These are phyloP conservation scores for Riptortus pedestris DNA, from an alignment of 1,140 invertebrate genomes.

Conservation along the genomic window DNA sequence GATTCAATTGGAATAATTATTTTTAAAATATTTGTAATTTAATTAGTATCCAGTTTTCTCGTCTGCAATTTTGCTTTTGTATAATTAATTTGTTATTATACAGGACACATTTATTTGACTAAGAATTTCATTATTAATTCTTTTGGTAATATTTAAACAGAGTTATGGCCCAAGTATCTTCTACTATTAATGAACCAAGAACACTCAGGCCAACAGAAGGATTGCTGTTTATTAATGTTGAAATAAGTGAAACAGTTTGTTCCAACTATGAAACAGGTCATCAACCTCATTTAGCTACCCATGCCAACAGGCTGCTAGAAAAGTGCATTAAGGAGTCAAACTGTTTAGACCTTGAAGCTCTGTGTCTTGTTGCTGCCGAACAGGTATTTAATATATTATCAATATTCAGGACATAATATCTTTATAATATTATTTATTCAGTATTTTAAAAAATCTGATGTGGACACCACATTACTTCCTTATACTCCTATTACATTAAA, in stretches of 20 bases:
- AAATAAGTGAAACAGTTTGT: conserved; percentile 71
- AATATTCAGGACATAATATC: conserved; percentile 30
- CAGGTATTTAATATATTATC: conserved; percentile 66
- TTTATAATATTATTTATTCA: conserved; percentile 23
- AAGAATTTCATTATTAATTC: too few species aligned
- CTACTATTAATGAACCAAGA: conserved; percentile 75
- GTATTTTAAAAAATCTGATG: conserved; percentile 16
- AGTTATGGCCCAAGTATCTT: conserved; percentile 74
- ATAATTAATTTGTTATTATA: too few species aligned
- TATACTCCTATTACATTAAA: too few species aligned
- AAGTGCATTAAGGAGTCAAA: conserved; percentile 80
- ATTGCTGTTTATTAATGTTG: conserved; percentile 72
- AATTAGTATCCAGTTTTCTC: too few species aligned
- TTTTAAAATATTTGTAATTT: too few species aligned
- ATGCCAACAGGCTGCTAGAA: conserved; percentile 74
- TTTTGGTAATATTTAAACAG: too few species aligned
- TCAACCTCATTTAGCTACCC: conserved; percentile 58
- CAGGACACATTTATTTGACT: too few species aligned
- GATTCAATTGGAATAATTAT: too few species aligned
- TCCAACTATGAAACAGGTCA: conserved; percentile 65
- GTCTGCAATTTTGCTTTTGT: too few species aligned
- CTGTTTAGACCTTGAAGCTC: conserved; percentile 82
- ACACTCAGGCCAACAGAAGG: conserved; percentile 79
- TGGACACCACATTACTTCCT: too few species aligned
- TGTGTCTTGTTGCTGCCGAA: conserved; percentile 85